These are phyloP conservation scores for Acanthopleura granulata DNA, from an alignment of 2,888 invertebrate genomes.

Conservation along the genomic window DNA sequence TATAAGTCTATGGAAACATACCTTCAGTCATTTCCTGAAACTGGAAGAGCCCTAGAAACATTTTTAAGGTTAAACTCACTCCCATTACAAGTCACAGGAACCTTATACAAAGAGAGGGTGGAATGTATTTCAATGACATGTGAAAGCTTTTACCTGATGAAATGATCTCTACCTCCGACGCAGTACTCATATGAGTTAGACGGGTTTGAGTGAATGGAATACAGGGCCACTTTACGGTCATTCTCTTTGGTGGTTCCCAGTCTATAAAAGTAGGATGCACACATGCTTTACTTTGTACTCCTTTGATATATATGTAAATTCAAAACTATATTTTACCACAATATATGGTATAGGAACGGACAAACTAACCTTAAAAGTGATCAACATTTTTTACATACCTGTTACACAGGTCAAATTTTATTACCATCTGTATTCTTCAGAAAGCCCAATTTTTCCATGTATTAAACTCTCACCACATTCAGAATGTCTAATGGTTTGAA, in stretches of 20 bases:
- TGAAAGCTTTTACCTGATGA: constrained; percentile 73
- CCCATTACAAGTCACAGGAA: too few relatives aligned
- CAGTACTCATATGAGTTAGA: constrained; percentile 82
- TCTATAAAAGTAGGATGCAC: constrained; percentile 42
- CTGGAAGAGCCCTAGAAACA: too few relatives aligned
- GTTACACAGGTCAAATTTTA: neutral
- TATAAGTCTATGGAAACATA: too few relatives aligned
- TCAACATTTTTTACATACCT: neutral
- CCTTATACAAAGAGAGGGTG: neutral
- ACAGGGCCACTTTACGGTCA: constrained; percentile 80
- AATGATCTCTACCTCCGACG: constrained; percentile 85
- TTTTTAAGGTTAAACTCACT: too few relatives aligned
- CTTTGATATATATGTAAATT: too few relatives aligned
- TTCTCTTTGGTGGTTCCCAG: constrained; percentile 71
- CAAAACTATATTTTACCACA: too few relatives aligned
- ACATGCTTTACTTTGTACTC: too few relatives aligned
- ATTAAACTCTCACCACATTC: too few relatives aligned
- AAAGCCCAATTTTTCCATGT: too few relatives aligned
- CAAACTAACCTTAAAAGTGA: neutral
- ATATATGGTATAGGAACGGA: neutral
- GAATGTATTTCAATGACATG: neutral
- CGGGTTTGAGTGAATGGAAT: constrained; percentile 90
- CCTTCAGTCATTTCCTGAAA: too few relatives aligned
- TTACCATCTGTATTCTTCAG: too few relatives aligned
- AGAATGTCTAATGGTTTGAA: too few relatives aligned